Conservation (phyloP, 2,113 vertebrate genomes). For the Nycticryphes semicollaris region DNA sequence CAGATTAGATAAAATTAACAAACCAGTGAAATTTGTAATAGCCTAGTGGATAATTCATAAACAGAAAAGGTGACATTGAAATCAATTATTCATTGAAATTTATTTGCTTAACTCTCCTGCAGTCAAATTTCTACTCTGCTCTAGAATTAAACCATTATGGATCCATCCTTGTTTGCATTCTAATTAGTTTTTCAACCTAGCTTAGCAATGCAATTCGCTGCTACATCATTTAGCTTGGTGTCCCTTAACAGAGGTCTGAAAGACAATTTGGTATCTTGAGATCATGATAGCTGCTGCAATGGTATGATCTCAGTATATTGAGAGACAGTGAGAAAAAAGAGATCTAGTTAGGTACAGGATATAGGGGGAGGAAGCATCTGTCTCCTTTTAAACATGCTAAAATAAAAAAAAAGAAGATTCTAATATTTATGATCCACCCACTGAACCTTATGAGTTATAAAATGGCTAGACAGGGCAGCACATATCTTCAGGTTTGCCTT, state of each 20-base stretch:
- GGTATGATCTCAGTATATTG: not conserved
- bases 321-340: not conserved
- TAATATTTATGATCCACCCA: not conserved
- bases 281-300: not conserved
- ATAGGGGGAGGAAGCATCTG: not conserved
- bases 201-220: not conserved
- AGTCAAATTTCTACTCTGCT: slow-evolving; percentile 6
- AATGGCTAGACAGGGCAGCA: not conserved
- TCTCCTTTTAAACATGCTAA: not conserved
- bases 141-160: not conserved
- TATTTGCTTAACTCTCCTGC: slow-evolving; percentile 32
- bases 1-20: not conserved
- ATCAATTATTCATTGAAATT: slow-evolving; percentile 58
- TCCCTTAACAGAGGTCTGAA: not conserved
- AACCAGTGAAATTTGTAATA: not conserved
- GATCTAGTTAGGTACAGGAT: not conserved
- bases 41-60: slow-evolving; percentile 5
- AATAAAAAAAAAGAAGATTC: not conserved
- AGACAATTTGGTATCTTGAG: not conserved
- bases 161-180: slow-evolving; percentile 33
- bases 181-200: slow-evolving; percentile 45
- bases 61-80: slow-evolving; percentile 47
- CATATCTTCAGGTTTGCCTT: not conserved
- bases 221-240: not conserved
- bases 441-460: not conserved